These are phyloP conservation scores for Paelopatides confundens DNA, from an alignment of 53 echinoderm and acorn worm genomes.

Conservation along the genomic window DNA sequence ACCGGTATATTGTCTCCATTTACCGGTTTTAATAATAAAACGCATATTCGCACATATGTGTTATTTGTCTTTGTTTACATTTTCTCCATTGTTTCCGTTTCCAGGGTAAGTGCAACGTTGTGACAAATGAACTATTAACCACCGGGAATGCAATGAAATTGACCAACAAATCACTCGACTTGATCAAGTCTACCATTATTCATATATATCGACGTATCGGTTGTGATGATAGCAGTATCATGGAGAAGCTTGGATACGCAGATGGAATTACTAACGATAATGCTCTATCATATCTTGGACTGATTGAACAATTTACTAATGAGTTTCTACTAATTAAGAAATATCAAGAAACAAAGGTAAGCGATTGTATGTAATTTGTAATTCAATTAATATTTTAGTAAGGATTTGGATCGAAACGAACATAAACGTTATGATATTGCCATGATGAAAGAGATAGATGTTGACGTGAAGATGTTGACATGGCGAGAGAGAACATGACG, in stretches of 20 bases:
- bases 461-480: too few species aligned
- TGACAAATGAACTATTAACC: constrained; percentile 52
- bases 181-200: constrained; percentile 74
- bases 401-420: too few species aligned
- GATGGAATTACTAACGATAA: constrained; percentile 75
- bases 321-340: constrained; percentile 84
- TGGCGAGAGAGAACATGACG: too few species aligned
- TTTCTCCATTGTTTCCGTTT: neutral
- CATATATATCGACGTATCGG: constrained; percentile 71
- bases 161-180: constrained; percentile 74
- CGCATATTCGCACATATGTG: too few species aligned
- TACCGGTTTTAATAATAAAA: too few species aligned
- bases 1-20: too few species aligned
- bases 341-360: constrained; percentile 81
- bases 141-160: constrained; percentile 65
- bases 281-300: constrained; percentile 84
- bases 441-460: too few species aligned
- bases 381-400: neutral
- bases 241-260: constrained; percentile 72
- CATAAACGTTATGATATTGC: too few species aligned
- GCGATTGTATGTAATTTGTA: too few species aligned
- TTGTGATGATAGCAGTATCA: constrained; percentile 83
- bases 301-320: constrained; percentile 85
- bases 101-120: constrained; percentile 55
- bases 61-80: too few species aligned